Conservation (phyloP, 2,888 invertebrate genomes). For the Aporophyla lueneburgensis region DNA sequence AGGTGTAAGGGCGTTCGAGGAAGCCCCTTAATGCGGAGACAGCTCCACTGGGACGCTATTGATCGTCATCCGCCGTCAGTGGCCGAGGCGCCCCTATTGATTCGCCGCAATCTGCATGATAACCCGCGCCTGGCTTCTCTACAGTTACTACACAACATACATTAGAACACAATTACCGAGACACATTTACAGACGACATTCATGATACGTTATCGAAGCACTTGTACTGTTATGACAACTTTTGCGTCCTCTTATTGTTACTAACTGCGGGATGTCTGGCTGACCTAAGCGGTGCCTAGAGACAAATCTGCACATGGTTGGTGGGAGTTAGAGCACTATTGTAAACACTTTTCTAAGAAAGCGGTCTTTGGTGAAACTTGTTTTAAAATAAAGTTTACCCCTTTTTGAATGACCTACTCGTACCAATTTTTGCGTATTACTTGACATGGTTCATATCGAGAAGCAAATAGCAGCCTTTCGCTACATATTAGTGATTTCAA, state of each 20-base stretch:
- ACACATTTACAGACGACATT: conserved; percentile 69
- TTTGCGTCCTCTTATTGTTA: conserved; percentile 29
- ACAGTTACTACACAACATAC: conserved; percentile 74
- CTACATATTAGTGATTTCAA: not conserved
- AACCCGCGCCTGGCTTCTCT: conserved; percentile 88
- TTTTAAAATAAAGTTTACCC: not conserved
- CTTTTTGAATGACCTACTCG: not conserved
- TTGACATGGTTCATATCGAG: not conserved
- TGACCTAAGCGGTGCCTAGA: not conserved
- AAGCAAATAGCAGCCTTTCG: not conserved
- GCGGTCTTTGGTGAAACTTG: not conserved
- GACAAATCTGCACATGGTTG: not conserved
- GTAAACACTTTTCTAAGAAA: not conserved
- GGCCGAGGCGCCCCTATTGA: conserved; percentile 90
- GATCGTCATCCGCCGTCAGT: conserved; percentile 90
- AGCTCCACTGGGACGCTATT: conserved; percentile 89
- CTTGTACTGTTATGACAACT: conserved; percentile 54
- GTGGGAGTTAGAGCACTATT: not conserved
- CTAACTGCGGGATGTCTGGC: conserved; percentile 19
- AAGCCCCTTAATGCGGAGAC: conserved; percentile 90
- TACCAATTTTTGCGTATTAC: not conserved
- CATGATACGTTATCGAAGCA: conserved; percentile 69
- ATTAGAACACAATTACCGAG: conserved; percentile 79
- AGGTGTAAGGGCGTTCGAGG: conserved; percentile 90
- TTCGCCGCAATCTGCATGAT: conserved; percentile 91